Evolutionary conservation across 1,140 invertebrate species (phyloP), one percentile per base, ranked within the genome.

Genomic region (Orius laevigatus): DNA sequence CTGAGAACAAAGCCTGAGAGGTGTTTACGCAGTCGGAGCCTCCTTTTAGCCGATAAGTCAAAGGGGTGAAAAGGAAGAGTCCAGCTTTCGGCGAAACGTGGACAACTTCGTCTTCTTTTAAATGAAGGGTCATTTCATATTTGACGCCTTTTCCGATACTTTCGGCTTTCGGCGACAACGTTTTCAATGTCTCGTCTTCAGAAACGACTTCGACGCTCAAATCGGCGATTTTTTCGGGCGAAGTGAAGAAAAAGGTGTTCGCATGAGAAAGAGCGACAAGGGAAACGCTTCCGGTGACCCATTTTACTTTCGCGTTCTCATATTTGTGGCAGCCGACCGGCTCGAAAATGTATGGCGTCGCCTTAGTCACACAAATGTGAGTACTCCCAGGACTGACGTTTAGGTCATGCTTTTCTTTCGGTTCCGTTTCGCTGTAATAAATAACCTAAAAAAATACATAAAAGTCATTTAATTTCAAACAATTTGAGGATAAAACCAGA

Each of bases 311-410:
- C 4, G 10, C 63, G 8, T 58, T 63, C 8, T 69, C 66, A 63
- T 89, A 92, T 50, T 73, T 67, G 63, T 95, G 90, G 62, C 91
- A 94, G 35, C 88, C 79, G 52, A 73, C 73, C 8, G 88, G 76
- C 34, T 71, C 70, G 32, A 94, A 77, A 40, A 73, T 68, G 60
- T 92, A 94, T 39, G 65, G 62, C n/a, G 79, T 83, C 31, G 73
- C 60, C 50, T 67, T 64, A 3, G 75, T 68, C 1, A 90, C 64
- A 59, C 87, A 90, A 55, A 78, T 67, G 32, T 64, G 66, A 1
- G 45, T 52, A 20, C 46, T 55, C 5, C 62, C 57, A 50, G 64
- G 60, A 44, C n/a, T 33, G 39, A 42, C 46, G 10, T 50, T 36
- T 54, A 51, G 19, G 3, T 16, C 38, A 5, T 32, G 31, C 20